Evolutionary conservation across 1,140 invertebrate genomes (phyloP).

Genomic region (Sesamia nonagrioides): DNA sequence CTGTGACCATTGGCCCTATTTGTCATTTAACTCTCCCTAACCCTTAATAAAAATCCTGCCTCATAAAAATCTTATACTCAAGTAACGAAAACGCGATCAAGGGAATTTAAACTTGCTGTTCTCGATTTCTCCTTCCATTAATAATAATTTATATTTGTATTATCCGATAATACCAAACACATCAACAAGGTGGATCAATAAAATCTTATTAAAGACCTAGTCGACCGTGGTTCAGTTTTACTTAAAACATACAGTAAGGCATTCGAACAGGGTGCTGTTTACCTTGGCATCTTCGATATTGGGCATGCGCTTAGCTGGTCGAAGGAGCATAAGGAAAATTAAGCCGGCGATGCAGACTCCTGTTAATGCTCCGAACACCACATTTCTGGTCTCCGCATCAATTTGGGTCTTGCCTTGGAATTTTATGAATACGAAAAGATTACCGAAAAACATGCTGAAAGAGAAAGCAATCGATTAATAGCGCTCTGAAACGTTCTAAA

Average conservation of each 20-base stretch:
- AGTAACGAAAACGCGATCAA: constrained; percentile 31
- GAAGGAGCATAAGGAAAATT: constrained; percentile 90
- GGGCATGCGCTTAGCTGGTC: constrained; percentile 84
- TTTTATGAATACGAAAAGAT: constrained; percentile 97
- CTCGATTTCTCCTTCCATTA: not conserved
- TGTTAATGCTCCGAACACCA: constrained; percentile 93
- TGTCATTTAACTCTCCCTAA: not conserved
- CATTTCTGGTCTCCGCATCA: constrained; percentile 89
- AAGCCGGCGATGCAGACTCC: constrained; percentile 91
- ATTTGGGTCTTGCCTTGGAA: constrained; percentile 93
- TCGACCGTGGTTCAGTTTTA: constrained; percentile 35
- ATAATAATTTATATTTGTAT: constrained; percentile 33
- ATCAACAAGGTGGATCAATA: constrained; percentile 1
- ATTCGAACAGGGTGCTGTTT: constrained; percentile 32
- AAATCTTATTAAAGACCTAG: constrained; percentile 27
- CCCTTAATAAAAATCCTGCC: constrained; percentile 21
- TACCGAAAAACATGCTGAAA: constrained; percentile 96
- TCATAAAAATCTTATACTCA: constrained; percentile 4
- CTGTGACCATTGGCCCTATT: constrained; percentile 1
- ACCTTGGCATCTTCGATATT: constrained; percentile 85
- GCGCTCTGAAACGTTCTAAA: constrained; percentile 15
- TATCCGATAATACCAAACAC: constrained; percentile 32
- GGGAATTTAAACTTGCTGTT: constrained; percentile 16
- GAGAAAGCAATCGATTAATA: constrained; percentile 37
- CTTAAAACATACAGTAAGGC: constrained; percentile 28